A percentile compares a stretch with the other conserved stretches of the same genome.
These are phyloP conservation scores for Grammomys surdaster DNA, from an alignment of 2,113 vertebrate genomes.

Conservation along the genomic window DNA sequence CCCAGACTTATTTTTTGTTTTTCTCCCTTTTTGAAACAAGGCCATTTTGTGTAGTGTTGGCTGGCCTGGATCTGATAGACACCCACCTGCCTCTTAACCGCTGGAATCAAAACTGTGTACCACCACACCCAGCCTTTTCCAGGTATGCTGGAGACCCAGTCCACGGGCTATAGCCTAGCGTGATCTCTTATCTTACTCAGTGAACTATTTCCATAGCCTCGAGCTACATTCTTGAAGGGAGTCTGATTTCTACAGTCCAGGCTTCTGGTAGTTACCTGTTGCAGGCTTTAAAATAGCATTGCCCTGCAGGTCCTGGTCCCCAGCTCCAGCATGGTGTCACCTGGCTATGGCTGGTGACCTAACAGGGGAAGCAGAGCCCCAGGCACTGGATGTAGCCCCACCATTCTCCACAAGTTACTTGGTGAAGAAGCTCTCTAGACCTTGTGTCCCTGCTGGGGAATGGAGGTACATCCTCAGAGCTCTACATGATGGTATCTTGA, in stretches of 20 bases:
- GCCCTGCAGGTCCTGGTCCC: neutral
- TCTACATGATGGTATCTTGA: neutral
- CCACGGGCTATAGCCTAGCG: too few species aligned
- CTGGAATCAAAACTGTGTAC: too few species aligned
- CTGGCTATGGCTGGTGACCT: neutral
- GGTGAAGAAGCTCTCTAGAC: neutral
- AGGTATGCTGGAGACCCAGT: neutral
- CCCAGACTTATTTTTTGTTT: too few species aligned
- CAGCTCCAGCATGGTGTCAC: rapidly evolving
- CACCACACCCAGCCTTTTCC: neutral
- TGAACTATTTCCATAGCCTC: neutral
- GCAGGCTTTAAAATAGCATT: neutral
- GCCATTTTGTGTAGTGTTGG: neutral
- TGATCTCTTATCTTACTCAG: neutral
- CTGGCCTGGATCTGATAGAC: neutral
- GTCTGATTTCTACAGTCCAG: neutral
- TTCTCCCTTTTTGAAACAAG: neutral
- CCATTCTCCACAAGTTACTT: neutral
- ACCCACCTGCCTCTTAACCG: neutral
- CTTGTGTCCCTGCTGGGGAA: neutral
- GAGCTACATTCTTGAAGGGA: neutral
- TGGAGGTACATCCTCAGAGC: rapidly evolving
- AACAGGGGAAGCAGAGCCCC: too few species aligned
- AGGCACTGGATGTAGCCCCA: neutral
- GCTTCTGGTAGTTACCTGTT: neutral